Evolutionary conservation across 2,888 invertebrate species (phyloP).

Genomic region (Tinea pellionella): DNA sequence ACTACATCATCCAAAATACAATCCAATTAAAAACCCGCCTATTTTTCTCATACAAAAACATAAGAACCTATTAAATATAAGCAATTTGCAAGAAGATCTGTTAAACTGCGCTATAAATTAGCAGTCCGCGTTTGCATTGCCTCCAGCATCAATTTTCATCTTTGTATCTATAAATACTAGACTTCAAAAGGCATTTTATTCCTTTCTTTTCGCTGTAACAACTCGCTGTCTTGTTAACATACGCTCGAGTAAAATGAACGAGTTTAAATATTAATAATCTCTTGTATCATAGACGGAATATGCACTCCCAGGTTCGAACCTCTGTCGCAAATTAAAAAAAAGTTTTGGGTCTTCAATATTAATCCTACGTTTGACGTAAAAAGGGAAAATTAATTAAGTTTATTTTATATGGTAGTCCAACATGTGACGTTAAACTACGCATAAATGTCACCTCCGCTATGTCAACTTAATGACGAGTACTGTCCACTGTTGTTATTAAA

Average conservation of each 20-base stretch:
- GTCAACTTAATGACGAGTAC: no score
- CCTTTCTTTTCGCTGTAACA: background rate
- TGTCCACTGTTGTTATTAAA: no score
- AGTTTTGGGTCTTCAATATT: no score
- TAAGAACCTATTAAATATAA: constrained; percentile 17
- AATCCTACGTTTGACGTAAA: no score
- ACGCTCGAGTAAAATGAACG: background rate
- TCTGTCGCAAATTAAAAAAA: no score
- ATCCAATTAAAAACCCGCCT: background rate
- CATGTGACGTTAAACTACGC: no score
- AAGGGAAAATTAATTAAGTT: no score
- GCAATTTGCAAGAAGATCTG: constrained; percentile 33
- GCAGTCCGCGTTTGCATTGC: background rate
- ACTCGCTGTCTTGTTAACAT: background rate
- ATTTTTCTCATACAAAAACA: constrained; percentile 9
- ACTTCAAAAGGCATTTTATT: background rate
- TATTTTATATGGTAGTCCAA: no score
- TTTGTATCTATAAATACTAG: constrained; percentile 35
- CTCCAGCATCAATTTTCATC: constrained; percentile 37
- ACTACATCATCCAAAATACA: constrained; percentile 17
- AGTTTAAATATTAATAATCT: background rate
- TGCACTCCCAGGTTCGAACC: no score
- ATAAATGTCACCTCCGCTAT: no score
- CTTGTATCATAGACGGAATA: background rate
- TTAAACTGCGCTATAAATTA: constrained; percentile 21